phyloP scores from a whole-genome alignment of 2,888 invertebrate genomes.

The Calliopum simillimum region DNA sequence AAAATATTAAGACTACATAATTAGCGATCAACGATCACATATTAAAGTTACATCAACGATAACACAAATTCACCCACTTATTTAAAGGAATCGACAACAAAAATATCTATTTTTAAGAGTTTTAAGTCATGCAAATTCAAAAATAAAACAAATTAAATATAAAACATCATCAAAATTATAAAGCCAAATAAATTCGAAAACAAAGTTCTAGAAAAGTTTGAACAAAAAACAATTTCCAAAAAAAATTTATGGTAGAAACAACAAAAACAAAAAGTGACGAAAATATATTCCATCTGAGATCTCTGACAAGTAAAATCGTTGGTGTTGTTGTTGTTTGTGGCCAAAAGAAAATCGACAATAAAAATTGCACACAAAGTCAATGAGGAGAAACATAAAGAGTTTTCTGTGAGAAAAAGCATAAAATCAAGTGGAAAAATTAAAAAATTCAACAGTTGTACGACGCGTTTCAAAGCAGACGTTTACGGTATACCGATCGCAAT shows the following conservation, averaged over 20 bases:
- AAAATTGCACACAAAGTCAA: slow-evolving; percentile 27
- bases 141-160: background rate
- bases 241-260: slow-evolving; percentile 14
- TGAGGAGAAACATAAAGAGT: background rate
- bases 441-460: slow-evolving; percentile 46
- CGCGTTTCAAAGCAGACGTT: slow-evolving; percentile 44
- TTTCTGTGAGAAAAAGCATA: slow-evolving; percentile 41
- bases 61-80: slow-evolving; percentile 1
- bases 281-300: slow-evolving; percentile 6
- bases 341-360: background rate
- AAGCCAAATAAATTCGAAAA: no score
- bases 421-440: slow-evolving; percentile 47
- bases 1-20: slow-evolving; percentile 15
- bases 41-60: no score
- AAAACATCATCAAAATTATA: background rate
- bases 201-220: slow-evolving; percentile 6
- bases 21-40: no score
- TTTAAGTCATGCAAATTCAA: background rate
- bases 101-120: slow-evolving; percentile 37
- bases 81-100: slow-evolving; percentile 13
- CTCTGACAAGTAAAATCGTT: background rate
- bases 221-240: slow-evolving; percentile 16
- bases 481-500: slow-evolving; percentile 6
- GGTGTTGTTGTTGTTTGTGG: background rate
- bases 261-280: slow-evolving; percentile 20